Percentiles rank a stretch among this genome's conserved stretches.
Conservation (phyloP, 2,113 vertebrate genomes). For the Platysteira castanea region DNA sequence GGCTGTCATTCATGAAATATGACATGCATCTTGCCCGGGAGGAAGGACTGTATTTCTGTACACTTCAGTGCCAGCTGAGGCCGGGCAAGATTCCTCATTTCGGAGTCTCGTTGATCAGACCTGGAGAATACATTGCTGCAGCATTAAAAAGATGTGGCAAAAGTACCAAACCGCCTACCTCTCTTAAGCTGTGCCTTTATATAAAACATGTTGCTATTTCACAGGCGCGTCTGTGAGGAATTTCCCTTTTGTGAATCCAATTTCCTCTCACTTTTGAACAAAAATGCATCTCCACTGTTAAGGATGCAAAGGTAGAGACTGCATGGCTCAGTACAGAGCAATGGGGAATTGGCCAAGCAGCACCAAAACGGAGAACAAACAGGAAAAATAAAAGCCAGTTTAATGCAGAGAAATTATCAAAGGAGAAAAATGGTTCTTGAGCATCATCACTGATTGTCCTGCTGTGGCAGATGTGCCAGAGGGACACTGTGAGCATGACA, state of each 20-base stretch:
- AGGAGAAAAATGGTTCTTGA: background rate
- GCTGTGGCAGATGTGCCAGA: background rate
- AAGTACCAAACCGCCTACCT: background rate
- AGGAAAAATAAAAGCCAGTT: constrained; percentile 25
- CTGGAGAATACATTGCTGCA: background rate
- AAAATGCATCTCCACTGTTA: background rate
- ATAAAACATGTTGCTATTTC: background rate
- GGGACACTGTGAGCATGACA: background rate
- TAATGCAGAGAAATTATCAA: background rate
- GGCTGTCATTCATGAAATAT: background rate
- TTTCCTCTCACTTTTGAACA: background rate
- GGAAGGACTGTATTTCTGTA: background rate
- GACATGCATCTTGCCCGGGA: background rate
- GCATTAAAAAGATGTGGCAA: background rate
- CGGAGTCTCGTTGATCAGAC: background rate
- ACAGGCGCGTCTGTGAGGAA: background rate
- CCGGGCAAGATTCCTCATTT: background rate
- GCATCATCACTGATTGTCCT: background rate
- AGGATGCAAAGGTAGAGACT: background rate
- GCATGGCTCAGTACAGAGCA: background rate
- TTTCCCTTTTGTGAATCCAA: background rate
- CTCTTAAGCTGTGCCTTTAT: background rate
- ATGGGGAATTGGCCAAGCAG: background rate
- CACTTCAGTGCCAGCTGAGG: background rate
- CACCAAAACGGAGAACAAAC: background rate